Percentiles rank a stretch among this genome's conserved stretches.
These are phyloP conservation scores for Apostichopus parvimensis DNA, from an alignment of 35 echinoderm and acorn worm genomes.

Conservation along the genomic window DNA sequence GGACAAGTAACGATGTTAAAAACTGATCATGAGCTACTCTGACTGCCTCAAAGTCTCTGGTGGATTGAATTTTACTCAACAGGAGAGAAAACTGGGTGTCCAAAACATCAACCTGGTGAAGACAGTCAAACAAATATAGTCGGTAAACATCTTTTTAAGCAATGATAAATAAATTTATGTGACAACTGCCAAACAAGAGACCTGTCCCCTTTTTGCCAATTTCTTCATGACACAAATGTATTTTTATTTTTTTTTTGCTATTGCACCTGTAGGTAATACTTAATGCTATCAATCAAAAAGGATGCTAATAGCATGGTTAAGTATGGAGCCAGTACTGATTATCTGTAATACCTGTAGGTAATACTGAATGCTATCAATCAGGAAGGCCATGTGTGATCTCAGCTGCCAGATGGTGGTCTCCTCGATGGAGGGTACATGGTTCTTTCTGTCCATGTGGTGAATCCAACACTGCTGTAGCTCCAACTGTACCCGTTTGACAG, in stretches of 20 bases:
- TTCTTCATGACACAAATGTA: not conserved
- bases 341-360: constrained; percentile 68
- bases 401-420: constrained; percentile 76
- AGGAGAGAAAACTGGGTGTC: constrained; percentile 88
- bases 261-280: constrained; percentile 87
- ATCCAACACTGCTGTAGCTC: constrained; percentile 97
- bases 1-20: constrained; percentile 78
- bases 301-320: not conserved
- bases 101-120: constrained; percentile 83
- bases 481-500: constrained; percentile 91
- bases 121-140: too few species aligned
- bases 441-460: constrained; percentile 89
- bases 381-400: constrained; percentile 91
- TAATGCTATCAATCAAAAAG: constrained; percentile 89
- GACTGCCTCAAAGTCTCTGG: constrained; percentile 91
- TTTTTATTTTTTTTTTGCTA: too few species aligned
- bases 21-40: constrained; percentile 96
- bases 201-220: not conserved
- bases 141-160: too few species aligned
- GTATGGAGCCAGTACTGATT: too few species aligned
- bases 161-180: too few species aligned
- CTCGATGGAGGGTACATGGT: constrained; percentile 34
- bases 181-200: too few species aligned
- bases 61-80: constrained; percentile 72
- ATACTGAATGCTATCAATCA: constrained; percentile 95